Evolutionary conservation across 2,113 vertebrate genomes (phyloP).

Genomic region (Desmodus rotundus): DNA sequence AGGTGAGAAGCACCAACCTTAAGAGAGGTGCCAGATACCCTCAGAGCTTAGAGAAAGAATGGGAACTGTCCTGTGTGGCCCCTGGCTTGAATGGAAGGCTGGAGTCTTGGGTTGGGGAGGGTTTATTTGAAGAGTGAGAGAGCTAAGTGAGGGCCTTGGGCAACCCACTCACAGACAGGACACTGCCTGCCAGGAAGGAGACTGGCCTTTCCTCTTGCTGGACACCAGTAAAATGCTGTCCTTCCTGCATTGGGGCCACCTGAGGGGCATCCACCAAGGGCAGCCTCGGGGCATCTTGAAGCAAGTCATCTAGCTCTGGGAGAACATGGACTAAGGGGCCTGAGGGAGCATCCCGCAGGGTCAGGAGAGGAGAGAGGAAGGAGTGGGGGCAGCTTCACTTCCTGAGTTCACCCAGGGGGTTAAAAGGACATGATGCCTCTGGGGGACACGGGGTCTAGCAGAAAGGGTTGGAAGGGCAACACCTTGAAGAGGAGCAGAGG

Average conservation of each 20-base stretch:
- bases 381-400: no score
- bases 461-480: neutral
- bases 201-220: neutral
- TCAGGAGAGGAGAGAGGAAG: neutral
- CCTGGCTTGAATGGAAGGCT: neutral
- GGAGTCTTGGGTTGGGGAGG: neutral
- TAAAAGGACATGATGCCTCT: neutral
- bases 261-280: neutral
- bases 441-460: neutral
- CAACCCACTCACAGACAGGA: neutral
- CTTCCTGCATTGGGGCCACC: neutral
- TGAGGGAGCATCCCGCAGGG: neutral
- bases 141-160: neutral
- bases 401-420: neutral
- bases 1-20: neutral
- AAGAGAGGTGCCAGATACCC: neutral
- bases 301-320: neutral
- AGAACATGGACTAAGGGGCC: neutral
- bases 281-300: rapidly evolving
- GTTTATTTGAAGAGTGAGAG: neutral
- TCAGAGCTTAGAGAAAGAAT: neutral
- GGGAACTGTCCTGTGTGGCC: rapidly evolving
- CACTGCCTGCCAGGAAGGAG: neutral
- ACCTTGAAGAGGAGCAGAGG: neutral
- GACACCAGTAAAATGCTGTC: neutral